Evolutionary conservation across 1,140 invertebrate genomes (phyloP).

Genomic region (Zophobas morio): DNA sequence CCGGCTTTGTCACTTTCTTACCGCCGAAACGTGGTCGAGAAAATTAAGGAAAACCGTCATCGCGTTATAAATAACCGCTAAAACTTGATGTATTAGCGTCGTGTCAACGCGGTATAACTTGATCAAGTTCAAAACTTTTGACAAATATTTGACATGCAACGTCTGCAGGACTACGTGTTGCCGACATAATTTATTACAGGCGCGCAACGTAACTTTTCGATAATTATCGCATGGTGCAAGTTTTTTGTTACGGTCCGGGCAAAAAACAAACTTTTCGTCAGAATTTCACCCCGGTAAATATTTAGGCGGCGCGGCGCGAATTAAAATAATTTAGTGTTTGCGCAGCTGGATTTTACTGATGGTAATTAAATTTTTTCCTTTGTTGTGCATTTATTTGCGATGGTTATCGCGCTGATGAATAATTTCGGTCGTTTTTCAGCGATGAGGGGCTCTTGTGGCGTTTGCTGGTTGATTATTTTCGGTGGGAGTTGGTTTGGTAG

Average conservation of each 20-base stretch:
- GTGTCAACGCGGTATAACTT: constrained; percentile 30
- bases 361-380: neutral
- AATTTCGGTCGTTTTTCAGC: constrained; percentile 10
- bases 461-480: neutral
- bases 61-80: neutral
- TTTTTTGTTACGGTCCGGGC: neutral
- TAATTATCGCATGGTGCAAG: neutral
- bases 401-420: constrained; percentile 16
- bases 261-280: neutral
- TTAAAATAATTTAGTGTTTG: constrained; percentile 19
- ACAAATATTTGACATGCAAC: constrained; percentile 29
- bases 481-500: neutral
- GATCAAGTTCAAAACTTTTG: constrained; percentile 29
- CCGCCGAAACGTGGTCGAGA: neutral
- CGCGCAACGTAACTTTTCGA: constrained; percentile 5
- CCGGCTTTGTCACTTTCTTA: too few relatives aligned
- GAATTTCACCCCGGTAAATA: constrained; percentile 1
- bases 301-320: constrained; percentile 7
- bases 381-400: constrained; percentile 24
- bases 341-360: constrained; percentile 22
- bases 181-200: constrained; percentile 18
- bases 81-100: constrained; percentile 26
- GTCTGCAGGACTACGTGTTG: neutral
- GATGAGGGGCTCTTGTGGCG: neutral
- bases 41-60: neutral